Evolutionary conservation across 1,140 invertebrate species (phyloP).

Genomic region (Triops cancriformis): DNA sequence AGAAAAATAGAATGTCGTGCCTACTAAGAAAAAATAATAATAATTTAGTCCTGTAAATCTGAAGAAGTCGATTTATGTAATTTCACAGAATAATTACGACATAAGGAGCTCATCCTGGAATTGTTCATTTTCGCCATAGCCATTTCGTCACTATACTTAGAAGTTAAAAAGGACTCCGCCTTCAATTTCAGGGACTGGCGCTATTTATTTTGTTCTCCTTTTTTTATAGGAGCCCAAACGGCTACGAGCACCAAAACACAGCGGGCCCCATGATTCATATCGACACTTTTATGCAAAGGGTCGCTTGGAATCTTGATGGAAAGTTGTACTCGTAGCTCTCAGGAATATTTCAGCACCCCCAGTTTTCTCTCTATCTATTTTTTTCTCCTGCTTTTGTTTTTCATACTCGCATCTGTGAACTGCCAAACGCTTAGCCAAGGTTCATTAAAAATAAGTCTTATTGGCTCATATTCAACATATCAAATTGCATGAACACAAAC

Average conservation of each 20-base stretch:
- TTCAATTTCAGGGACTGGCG: neutral
- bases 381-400: neutral
- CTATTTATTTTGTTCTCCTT: neutral
- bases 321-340: neutral
- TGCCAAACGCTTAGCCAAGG: neutral
- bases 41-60: no score
- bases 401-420: neutral
- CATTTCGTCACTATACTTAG: neutral
- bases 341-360: neutral
- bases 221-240: neutral
- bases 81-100: neutral
- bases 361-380: neutral
- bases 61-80: no score
- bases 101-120: neutral
- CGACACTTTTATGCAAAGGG: conserved; percentile 4
- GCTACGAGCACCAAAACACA: neutral
- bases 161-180: neutral
- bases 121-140: neutral
- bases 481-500: conserved; percentile 7
- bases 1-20: no score
- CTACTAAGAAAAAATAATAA: no score
- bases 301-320: neutral
- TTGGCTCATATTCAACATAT: neutral
- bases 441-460: neutral
- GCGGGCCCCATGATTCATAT: conserved; percentile 8